Evolutionary conservation across 1,140 invertebrate species (phyloP).

Genomic region (Meloidogyne chitwoodi): DNA sequence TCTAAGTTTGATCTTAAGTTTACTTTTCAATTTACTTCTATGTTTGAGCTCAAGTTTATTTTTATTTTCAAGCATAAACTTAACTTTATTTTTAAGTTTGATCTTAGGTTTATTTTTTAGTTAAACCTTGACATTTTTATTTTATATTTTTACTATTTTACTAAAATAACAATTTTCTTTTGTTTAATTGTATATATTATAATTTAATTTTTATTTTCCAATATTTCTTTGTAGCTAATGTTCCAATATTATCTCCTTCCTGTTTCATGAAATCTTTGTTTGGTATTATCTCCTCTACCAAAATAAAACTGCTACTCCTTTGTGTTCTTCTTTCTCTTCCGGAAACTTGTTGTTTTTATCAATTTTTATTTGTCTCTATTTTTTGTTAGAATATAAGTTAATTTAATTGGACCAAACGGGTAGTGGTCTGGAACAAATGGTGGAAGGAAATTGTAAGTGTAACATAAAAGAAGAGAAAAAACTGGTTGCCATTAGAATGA

Average conservation of each 20-base stretch:
- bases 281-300: background rate
- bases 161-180: background rate
- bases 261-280: background rate
- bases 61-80: no score
- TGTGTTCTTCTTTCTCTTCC: background rate
- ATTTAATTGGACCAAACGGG: background rate
- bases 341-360: background rate
- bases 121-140: no score
- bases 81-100: no score
- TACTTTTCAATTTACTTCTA: no score
- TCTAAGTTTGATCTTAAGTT: background rate
- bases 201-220: background rate
- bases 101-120: no score
- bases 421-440: background rate
- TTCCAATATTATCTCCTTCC: background rate
- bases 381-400: background rate
- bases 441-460: background rate
- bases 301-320: background rate
- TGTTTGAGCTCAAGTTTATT: background rate
- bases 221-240: background rate
- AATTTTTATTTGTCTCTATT: background rate
- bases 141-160: no score
- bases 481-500: background rate
- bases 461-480: background rate
- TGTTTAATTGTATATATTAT: no score